Base-by-base conservation (phyloP, 2,888 invertebrate genomes). In the Ophion ventricosus region DNA sequence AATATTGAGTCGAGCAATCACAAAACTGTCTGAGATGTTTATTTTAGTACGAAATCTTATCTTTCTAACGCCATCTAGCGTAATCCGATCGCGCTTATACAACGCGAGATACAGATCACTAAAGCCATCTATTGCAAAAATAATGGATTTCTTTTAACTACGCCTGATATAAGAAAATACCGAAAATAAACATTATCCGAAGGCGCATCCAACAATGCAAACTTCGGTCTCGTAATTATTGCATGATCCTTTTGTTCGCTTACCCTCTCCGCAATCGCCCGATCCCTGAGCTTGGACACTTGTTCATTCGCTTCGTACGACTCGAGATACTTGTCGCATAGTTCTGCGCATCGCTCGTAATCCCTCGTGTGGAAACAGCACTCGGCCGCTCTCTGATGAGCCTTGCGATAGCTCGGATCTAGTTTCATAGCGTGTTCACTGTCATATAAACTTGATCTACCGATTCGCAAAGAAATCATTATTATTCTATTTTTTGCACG, bases 361-460 rank as follows among this genome's bases (percentile, higher is more conserved):
- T 96, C 95, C 40, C 94, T 94, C 79, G 97, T 92, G 88, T 96
- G 94, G 77, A 95, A 94, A 74, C 96, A 96, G 88, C 97, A 96
- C 86, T 96, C 95, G 0, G 97, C 97, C 1, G 97, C 97, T 91
- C 97, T 94, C 49, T 95, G 92, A 79, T 96, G 94, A 0, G 97
- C 97, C 94, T 99, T 98, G 0, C 94, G 92, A 92, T 99, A 98
- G 84, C 96, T 94, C 0, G 96, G 95, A 87, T 97, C 96, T 64
- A 97, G 94, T 89, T 95, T 95, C 26, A 98, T 90, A 0, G 98
- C 98, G 89, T 95, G 94, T 90, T 97, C 95, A 86, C 97, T 97
- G 92, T 99, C 99, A 84, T 94, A 94, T 20, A 98, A 94, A 11
- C 97, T 94, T 2, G 98, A 97, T 88, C 96, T 76, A 23, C 14